phyloP scores from a whole-genome alignment of 2,113 vertebrate species.

The Eidolon helvum region DNA sequence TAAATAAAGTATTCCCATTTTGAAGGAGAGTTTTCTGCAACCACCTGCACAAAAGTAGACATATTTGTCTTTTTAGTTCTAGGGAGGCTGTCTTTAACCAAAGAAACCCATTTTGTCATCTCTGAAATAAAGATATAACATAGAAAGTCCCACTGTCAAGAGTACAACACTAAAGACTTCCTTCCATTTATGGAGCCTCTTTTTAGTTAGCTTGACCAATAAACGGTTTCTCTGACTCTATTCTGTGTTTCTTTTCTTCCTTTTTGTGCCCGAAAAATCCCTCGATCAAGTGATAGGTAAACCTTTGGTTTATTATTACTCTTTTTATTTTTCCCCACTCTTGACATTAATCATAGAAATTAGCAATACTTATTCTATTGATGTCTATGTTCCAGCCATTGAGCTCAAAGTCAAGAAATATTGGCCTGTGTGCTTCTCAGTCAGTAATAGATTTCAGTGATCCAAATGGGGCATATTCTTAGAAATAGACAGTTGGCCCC shows the following conservation, averaged over 20 bases:
- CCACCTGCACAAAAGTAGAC: not conserved
- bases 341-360: not conserved
- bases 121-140: not conserved
- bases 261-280: not conserved
- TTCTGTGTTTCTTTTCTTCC: not conserved
- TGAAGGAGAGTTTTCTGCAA: not conserved
- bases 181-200: not conserved
- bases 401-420: not conserved
- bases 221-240: not conserved
- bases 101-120: not conserved
- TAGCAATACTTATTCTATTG: not conserved
- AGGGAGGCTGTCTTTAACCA: not conserved
- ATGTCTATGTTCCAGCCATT: not conserved
- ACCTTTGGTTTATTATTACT: not conserved
- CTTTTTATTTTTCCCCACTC: not conserved
- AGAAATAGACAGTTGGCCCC: not conserved
- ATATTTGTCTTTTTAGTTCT: not conserved
- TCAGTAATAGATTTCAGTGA: not conserved
- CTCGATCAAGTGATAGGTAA: not conserved
- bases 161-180: not conserved
- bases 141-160: not conserved
- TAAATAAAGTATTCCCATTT: not conserved
- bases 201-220: not conserved
- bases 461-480: not conserved
- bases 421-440: not conserved